Evolutionary conservation across 2,113 vertebrate genomes (phyloP), one percentile per base, ranked within the genome.

Genomic region (Cavia aperea): DNA sequence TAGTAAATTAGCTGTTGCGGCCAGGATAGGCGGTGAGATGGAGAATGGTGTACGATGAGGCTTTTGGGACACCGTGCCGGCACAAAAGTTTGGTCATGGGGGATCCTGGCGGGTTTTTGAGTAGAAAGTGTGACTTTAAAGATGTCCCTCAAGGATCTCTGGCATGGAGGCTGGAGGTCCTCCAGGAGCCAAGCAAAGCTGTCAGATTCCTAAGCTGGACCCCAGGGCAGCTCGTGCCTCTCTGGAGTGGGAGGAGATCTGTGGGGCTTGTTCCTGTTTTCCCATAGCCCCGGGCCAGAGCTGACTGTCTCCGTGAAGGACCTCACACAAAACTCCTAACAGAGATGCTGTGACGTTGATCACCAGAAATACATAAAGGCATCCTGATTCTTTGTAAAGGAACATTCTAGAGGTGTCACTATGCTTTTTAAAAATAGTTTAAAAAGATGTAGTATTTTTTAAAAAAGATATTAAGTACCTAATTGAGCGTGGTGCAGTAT

Each of bases 401-500:
- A 93, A 81, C 81, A 36, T 70, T 83, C 83, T 92, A 92, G 75
- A 89, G 26, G 14, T 33, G n/a, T 70, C 75, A 46, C 56, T 94
- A 23, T 92, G 43, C 58, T 58, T n/a, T 36, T 63, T 77, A 26
- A 77, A 85, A 81, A 70, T 18, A 81, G 49, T 81, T 92, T 72
- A 83, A 78, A 94, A 92, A 60, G 43, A 73, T 18, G 54, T 43
- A 63, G 81, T 89, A 78, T 66, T 93, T 79, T 70, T 63, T 21
- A 88, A 86, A 88, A 86, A 96, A 78, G 60, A 43, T 81, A 87
- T 79, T 79, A 88, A 81, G 72, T 46, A 66, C 56, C 49, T 89
- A 72, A 73, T 78, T 23, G 91, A 89, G 60, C 88, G 5, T 58
- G 72, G 29, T 66, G 7, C 43, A 39, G 43, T 68, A 29, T 56